phyloP scores from a whole-genome alignment of 2,113 vertebrate species.

The Malaclemys terrapin region DNA sequence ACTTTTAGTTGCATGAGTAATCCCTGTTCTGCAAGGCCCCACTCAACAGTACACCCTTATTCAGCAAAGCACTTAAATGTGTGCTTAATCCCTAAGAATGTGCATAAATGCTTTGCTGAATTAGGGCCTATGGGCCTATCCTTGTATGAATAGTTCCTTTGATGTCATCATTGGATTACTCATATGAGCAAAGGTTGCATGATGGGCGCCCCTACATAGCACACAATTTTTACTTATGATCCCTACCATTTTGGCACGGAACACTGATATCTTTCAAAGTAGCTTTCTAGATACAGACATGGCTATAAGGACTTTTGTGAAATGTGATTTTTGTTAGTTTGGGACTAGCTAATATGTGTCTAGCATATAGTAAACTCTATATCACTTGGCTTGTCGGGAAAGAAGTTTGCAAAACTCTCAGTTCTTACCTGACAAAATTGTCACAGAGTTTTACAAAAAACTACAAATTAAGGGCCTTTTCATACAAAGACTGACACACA shows the following conservation, averaged over 20 bases:
- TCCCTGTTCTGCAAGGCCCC: not conserved
- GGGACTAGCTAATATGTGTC: not conserved
- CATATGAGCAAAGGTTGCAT: not conserved
- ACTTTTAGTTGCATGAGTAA: not conserved
- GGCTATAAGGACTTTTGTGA: not conserved
- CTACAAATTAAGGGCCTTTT: not conserved
- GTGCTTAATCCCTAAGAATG: not conserved
- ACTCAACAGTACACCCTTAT: not conserved
- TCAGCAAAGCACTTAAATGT: not conserved
- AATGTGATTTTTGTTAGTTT: not conserved
- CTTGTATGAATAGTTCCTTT: not conserved
- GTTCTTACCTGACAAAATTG: not conserved
- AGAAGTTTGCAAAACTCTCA: not conserved
- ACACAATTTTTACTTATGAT: not conserved
- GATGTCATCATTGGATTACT: not conserved
- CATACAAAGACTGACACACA: not conserved
- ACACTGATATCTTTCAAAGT: not conserved
- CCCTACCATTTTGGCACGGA: not conserved
- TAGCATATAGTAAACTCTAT: not conserved
- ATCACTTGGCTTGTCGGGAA: not conserved
- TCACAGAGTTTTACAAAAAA: not conserved
- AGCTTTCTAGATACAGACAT: not conserved
- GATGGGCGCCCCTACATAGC: not conserved
- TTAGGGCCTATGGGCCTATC: not conserved
- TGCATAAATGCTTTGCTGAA: not conserved